Evolutionary conservation across 2,113 vertebrate species (phyloP), one percentile per base, ranked within the genome.

Genomic region (Heloderma charlesbogerti): DNA sequence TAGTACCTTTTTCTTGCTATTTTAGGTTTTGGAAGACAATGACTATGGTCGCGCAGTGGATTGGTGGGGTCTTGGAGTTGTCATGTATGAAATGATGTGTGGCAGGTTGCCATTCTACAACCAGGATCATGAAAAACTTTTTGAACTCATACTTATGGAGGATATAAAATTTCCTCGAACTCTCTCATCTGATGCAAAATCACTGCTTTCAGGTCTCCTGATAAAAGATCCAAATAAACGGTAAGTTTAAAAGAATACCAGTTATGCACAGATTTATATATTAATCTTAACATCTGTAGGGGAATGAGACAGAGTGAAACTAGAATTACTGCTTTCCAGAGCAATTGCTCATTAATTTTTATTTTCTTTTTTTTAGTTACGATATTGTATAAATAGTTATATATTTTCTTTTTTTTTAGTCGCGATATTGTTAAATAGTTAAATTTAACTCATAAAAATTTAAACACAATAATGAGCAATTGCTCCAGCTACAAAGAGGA

Each of bases 41-140:
- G 99, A 99, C 95, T 99, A 99, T 8, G 99, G 99, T 15, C 98
- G 99, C 79, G 99, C 99, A 40, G 99, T 99, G 94, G 99, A 99
- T 96, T 99, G 99, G 99, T 99, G 99, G 99, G 99, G 99, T 91
- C 96, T 99, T 77, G 99, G 99, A 22, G 99, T 99, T 91, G 99
- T 99, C 94, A 99, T 98, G 97, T 99, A 99, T 88, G 99, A 99
- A 95, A 99, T 99, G 99, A 99, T 99, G 99, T 99, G 99, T 74
- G 99, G 99, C 86, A 97, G 99, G 80, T 95, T 99, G 90, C 99
- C 99, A 0, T 99, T 99, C 97, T 99, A 99, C 97, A 99, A 99
- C 97, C 99, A 99, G 96, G 99, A 99, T 96, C 99, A 99, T 40
- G 99, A 99, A 97, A 99, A 99, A 94, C 98, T 99, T 48, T 99